phyloP scores from a whole-genome alignment of 2,888 invertebrate species.

The Thymelicus sylvestris region DNA sequence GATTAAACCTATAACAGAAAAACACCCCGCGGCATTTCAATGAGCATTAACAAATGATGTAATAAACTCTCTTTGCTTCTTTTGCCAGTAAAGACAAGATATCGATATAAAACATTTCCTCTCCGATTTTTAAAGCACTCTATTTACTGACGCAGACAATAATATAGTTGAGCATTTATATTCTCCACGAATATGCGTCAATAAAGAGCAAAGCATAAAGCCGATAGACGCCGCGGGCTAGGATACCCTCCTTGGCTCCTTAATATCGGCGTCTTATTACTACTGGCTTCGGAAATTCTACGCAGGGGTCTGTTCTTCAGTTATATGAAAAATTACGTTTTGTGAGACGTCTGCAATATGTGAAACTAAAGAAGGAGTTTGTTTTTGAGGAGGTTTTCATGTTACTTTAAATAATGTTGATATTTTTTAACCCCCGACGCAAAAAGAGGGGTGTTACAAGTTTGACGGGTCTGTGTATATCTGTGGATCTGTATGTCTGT shows the following conservation, averaged over 20 bases:
- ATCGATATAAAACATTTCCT: too few species aligned
- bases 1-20: too few species aligned
- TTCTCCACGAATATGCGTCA: constrained; percentile 22
- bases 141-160: background rate
- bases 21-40: too few species aligned
- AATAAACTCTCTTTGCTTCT: too few species aligned
- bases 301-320: background rate
- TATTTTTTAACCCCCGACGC: too few species aligned
- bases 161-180: constrained; percentile 22
- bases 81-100: too few species aligned
- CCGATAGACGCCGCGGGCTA: constrained; percentile 69
- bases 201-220: constrained; percentile 39
- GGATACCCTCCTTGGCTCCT: constrained; percentile 54
- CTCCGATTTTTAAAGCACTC: too few species aligned
- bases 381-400: background rate
- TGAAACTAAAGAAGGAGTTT: background rate
- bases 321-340: constrained; percentile 16
- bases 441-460: too few species aligned
- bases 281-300: constrained; percentile 15
- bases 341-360: background rate
- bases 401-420: background rate
- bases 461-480: too few species aligned
- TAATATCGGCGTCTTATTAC: constrained; percentile 65
- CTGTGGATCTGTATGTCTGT: too few species aligned
- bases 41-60: too few species aligned